phyloP scores from a whole-genome alignment of 2,113 vertebrate genomes.

The Psittacus erithacus region DNA sequence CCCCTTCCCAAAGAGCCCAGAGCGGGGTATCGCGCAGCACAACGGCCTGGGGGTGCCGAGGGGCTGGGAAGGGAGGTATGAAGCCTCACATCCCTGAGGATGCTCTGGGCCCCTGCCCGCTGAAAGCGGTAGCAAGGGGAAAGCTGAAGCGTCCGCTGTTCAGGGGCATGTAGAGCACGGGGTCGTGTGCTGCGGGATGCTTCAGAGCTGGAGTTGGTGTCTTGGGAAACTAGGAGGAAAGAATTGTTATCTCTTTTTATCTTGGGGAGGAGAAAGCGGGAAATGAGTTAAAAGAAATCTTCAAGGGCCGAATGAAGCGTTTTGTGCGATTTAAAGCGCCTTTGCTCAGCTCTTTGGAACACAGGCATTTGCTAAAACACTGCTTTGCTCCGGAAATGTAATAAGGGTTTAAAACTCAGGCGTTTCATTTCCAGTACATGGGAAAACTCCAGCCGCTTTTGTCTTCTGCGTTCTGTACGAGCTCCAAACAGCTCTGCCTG shows the following conservation, averaged over 20 bases:
- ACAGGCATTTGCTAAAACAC: not conserved
- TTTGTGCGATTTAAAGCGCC: not conserved
- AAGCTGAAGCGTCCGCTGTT: not conserved
- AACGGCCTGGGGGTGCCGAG: not conserved
- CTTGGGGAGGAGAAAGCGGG: not conserved
- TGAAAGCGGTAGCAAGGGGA: accelerated
- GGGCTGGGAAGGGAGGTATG: not conserved
- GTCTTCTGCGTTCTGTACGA: not conserved
- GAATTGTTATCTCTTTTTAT: not conserved
- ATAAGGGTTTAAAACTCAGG: not conserved
- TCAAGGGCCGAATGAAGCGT: not conserved
- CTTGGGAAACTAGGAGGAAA: not conserved
- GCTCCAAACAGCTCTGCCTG: not conserved
- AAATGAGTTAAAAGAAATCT: not conserved
- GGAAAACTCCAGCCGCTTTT: not conserved
- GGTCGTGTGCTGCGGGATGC: not conserved
- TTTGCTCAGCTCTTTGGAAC: not conserved
- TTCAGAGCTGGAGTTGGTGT: not conserved
- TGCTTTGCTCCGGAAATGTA: not conserved
- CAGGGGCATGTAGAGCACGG: accelerated
- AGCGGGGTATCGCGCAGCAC: not conserved
- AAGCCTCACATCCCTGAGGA: not conserved
- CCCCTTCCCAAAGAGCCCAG: not conserved
- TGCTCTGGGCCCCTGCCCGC: not conserved
- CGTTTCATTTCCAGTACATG: not conserved